Conservation (phyloP, 2,113 vertebrate genomes). For the Lampris megalopsis region DNA sequence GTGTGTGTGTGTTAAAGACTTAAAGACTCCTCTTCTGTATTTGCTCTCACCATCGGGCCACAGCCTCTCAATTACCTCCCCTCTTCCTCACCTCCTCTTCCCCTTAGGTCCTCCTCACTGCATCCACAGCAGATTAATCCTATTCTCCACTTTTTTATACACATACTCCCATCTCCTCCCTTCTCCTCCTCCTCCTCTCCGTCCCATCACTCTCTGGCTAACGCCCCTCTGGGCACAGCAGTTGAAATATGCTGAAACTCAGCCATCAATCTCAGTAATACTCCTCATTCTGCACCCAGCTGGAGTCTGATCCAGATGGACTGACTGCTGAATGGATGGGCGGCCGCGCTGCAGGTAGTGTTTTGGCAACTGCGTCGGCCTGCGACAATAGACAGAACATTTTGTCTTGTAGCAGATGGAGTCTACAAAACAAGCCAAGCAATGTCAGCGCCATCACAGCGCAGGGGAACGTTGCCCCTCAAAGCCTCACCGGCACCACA, state of each 20-base stretch:
- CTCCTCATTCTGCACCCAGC: constrained; percentile 14
- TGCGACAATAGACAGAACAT: constrained; percentile 55
- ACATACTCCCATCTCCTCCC: too few relatives aligned
- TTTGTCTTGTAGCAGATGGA: constrained; percentile 53
- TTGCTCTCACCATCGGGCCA: too few relatives aligned
- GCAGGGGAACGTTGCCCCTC: too few relatives aligned
- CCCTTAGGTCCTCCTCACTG: too few relatives aligned
- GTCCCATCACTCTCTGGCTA: background rate
- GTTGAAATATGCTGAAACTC: constrained; percentile 7
- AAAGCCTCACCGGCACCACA: background rate
- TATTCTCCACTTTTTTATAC: too few relatives aligned
- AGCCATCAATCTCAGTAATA: background rate
- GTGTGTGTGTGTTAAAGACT: too few relatives aligned
- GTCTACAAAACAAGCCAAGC: constrained; percentile 21
- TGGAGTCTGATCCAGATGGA: constrained; percentile 40
- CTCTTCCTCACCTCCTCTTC: too few relatives aligned
- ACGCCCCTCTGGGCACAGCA: constrained; percentile 34
- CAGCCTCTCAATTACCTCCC: too few relatives aligned
- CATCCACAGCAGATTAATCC: too few relatives aligned
- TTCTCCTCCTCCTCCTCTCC: too few relatives aligned
- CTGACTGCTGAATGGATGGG: constrained; percentile 16
- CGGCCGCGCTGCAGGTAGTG: constrained; percentile 47
- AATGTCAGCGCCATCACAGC: background rate
- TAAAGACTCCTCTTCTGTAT: too few relatives aligned
- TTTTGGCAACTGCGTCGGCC: constrained; percentile 42